Base-by-base conservation (phyloP, 2,113 vertebrate species). In the Chaetura pelagica region DNA sequence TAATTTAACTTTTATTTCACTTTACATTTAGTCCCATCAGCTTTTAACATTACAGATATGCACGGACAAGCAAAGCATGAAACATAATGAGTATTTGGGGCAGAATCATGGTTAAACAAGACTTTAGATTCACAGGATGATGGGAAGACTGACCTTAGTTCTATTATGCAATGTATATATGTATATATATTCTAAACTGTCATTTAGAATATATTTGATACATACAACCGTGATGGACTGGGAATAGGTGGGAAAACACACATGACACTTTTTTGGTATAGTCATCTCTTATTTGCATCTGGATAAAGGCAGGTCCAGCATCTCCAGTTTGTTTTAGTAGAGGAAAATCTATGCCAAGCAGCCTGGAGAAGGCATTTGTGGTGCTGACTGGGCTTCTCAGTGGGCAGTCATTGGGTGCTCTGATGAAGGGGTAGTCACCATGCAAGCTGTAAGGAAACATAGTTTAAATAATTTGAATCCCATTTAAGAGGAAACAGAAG, bases 381-480 rank as follows among this genome's bases (percentile, higher is more conserved):
- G 7, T 12, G 9, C 30, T 5, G 1, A 32, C 3, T 2, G 1
- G 19, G 15, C 54, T 55, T 55, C 38, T 29, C 15, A 46, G 35
- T 0, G 0, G 13, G 20, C 1, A 2, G 8, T 24, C 18, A 34
- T 15, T 54, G 35, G 3, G 12, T 75, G n/a, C 12, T 30, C 15
- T 24, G 23, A 17, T 20, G 11, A 27, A 22, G n/a, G 9, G 10
- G 7, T 24, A 35, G 42, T 32, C 0, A 0, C 42, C 1, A 0
- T 29, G 10, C 32, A 72, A 59, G 34, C 22, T 55, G 21, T 12
- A 76, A 16, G 17, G 4, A 51, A 38, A 29, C 35, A 46, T 82
- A 46, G 35, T 48, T 52, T 29, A 72, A 71, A 75, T 46, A 9
- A 73, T 27, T 7, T 73, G 7, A 76, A 58, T 73, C 4, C 7